These are phyloP conservation scores for Simalia tracyae DNA, from an alignment of 2,797 vertebrate species.

Conservation along the genomic window DNA sequence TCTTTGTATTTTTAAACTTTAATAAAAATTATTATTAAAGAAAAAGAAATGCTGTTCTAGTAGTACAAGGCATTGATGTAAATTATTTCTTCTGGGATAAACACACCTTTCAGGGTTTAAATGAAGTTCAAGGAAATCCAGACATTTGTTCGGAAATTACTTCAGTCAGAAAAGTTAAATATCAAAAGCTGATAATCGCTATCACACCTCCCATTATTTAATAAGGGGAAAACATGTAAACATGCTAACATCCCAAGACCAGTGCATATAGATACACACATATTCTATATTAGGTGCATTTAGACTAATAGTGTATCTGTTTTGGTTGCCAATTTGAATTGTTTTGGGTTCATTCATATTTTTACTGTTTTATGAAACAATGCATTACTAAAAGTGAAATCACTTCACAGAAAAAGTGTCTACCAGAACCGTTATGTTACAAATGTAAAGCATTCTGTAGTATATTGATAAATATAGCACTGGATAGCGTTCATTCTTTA, in stretches of 20 bases:
- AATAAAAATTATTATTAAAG: no score
- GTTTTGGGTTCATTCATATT: not conserved
- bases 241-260: not conserved
- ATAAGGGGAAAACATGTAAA: not conserved
- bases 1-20: no score
- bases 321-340: not conserved
- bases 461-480: not conserved
- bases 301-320: not conserved
- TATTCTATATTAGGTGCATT: not conserved
- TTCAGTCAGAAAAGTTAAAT: not conserved
- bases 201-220: not conserved
- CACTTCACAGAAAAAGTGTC: not conserved
- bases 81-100: not conserved
- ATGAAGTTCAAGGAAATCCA: not conserved
- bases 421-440: not conserved
- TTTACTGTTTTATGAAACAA: not conserved
- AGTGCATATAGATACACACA: not conserved
- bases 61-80: not conserved
- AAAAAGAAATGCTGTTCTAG: not conserved
- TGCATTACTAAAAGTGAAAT: not conserved
- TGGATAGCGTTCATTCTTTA: not conserved
- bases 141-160: not conserved
- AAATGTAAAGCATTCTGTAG: not conserved
- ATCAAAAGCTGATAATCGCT: not conserved
- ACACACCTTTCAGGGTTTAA: not conserved